phyloP scores from a whole-genome alignment of 2,888 invertebrate genomes.

The Tillus elongatus region DNA sequence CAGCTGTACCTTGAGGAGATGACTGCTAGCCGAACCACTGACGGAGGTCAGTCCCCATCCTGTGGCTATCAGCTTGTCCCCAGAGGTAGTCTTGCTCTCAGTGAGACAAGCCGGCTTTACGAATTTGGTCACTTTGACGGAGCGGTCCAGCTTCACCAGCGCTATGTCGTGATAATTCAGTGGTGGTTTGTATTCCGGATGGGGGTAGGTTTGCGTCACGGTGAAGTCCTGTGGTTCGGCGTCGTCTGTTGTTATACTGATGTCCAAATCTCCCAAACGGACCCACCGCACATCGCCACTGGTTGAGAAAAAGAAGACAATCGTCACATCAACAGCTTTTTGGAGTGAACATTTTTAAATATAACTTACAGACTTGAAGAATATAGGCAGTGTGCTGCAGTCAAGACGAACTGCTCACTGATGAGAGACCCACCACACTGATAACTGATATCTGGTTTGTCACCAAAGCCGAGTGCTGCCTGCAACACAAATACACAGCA shows the following conservation, averaged over 20 bases:
- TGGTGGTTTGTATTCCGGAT: slow-evolving; percentile 34
- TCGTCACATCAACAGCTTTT: too few species aligned
- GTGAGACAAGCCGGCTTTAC: slow-evolving; percentile 44
- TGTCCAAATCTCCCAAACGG: slow-evolving; percentile 25
- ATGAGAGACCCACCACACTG: slow-evolving; percentile 56
- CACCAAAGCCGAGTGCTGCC: slow-evolving; percentile 23
- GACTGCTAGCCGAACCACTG: slow-evolving; percentile 24
- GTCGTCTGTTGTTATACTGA: slow-evolving; percentile 16
- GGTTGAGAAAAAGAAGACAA: slow-evolving; percentile 7
- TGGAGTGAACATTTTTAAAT: too few species aligned
- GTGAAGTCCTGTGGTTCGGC: slow-evolving; percentile 26
- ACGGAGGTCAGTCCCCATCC: slow-evolving; percentile 39
- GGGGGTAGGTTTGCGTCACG: slow-evolving; percentile 28
- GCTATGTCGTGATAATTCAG: slow-evolving; percentile 44
- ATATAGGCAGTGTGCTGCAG: slow-evolving; percentile 52
- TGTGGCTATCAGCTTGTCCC: slow-evolving; percentile 36
- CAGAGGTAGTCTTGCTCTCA: too few species aligned
- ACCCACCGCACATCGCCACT: slow-evolving; percentile 23
- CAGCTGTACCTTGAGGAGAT: slow-evolving; percentile 39
- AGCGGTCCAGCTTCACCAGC: slow-evolving; percentile 35
- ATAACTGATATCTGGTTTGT: slow-evolving; percentile 37
- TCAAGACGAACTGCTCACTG: slow-evolving; percentile 50
- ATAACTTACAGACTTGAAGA: slow-evolving; percentile 16
- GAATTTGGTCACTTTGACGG: slow-evolving; percentile 23
- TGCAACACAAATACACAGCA: too few species aligned